A percentile compares a stretch with the other conserved stretches of the same genome.
phyloP scores from a whole-genome alignment of 2,113 vertebrate genomes.

The Plotosus lineatus region DNA sequence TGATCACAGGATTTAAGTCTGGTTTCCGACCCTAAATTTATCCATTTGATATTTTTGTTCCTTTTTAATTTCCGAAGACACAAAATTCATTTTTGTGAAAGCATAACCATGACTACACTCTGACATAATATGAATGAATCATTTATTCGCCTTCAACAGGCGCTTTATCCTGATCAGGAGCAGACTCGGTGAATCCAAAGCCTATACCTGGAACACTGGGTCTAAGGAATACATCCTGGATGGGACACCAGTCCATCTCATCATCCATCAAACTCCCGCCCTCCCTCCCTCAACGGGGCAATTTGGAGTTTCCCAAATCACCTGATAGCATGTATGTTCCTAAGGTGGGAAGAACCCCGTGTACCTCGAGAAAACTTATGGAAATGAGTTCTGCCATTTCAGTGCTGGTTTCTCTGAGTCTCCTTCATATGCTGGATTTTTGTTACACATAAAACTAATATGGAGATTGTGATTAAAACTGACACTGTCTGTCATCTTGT shows the following conservation, averaged over 20 bases:
- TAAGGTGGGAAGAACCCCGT: background rate
- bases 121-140: background rate
- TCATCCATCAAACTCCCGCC: background rate
- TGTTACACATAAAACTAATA: conserved; percentile 29
- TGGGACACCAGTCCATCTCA: background rate
- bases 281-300: background rate
- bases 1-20: background rate
- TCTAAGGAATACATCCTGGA: background rate
- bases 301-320: background rate
- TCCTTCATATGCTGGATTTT: conserved; percentile 57
- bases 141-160: background rate
- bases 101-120: background rate
- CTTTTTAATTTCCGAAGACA: background rate
- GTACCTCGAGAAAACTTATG: background rate
- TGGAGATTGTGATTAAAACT: conserved; percentile 20
- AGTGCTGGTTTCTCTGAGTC: background rate
- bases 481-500: background rate
- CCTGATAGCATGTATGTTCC: background rate
- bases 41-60: background rate
- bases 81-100: background rate
- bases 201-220: background rate
- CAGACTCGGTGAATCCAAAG: background rate
- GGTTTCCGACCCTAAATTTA: background rate
- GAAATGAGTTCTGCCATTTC: background rate
- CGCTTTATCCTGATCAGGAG: background rate